Evolutionary conservation across 2,888 invertebrate genomes (phyloP), one percentile per base, ranked within the genome.

Genomic region (Leptopterna dolabrata): DNA sequence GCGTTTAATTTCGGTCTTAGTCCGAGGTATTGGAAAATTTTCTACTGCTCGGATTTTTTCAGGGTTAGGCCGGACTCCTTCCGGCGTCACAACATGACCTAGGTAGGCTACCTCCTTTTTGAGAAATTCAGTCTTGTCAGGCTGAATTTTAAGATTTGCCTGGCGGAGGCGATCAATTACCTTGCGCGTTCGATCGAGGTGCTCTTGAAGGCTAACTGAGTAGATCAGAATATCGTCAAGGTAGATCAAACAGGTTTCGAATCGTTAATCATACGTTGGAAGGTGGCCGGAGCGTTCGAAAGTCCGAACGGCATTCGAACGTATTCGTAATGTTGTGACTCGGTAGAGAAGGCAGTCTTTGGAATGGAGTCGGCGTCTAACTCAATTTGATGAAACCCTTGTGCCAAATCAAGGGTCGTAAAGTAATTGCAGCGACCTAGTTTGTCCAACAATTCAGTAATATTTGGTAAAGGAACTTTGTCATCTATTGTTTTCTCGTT

Each of bases 321-420:
- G 19, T 24, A 76, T 43, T 76, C 76, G 55, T 51, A 76, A 51
- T 86, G 76, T 7, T 41, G 27, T 14, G 14, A 29, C 14, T 45
- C 84, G 1, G 70, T 70, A 1, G 83, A 83, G 24, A 83, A 83
- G 41, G 70, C 63, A n/a, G 83, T 83, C 36, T 83, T 83, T 41
- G 36, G 83, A 19, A 83, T 41, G 3, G 41, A 70, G 1, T 43
- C 76, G 45, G 36, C 45, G 45, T 85, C 76, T 6, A 76, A 11
- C 24, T 76, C 85, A 19, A 73, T 85, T 45, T 83, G 70, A 41
- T 70, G 83, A 24, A 83, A 83, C 2, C 83, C 83, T n/a, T 3
- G 9, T 2, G 89, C 89, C 0, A 90, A 73, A 71, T 91, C 90
- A 2, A 90, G 87, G 0, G 89, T 89, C 0, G 89, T 88, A 70